Percentiles rank a stretch among this genome's conserved stretches.
Evolutionary conservation across 1,140 invertebrate genomes (phyloP).

Genomic region (Bicyclus anynana): DNA sequence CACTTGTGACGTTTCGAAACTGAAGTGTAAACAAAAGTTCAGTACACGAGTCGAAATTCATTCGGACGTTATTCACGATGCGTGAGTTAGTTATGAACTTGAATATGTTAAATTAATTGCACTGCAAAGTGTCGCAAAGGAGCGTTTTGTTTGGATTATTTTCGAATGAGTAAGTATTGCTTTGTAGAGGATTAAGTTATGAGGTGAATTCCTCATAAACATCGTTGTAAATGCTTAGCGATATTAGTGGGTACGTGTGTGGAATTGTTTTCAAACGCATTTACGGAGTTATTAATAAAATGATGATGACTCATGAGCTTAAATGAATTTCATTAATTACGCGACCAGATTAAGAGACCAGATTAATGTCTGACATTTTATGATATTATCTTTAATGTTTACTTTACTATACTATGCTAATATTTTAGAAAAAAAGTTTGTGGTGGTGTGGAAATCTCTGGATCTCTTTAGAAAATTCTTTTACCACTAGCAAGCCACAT

Average conservation of each 20-base stretch:
- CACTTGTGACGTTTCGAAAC: conserved; percentile 70
- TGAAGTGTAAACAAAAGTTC: conserved; percentile 75
- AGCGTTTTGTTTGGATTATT: conserved; percentile 61
- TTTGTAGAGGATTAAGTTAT: conserved; percentile 25
- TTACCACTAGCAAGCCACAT: no score
- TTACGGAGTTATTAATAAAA: neutral
- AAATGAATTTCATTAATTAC: conserved; percentile 3
- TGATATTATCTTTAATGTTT: neutral
- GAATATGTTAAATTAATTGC: conserved; percentile 69
- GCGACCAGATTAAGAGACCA: neutral
- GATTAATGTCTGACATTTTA: neutral
- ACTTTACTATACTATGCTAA: neutral
- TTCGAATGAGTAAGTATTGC: conserved; percentile 67
- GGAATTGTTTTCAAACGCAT: conserved; percentile 4
- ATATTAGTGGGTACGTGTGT: conserved; percentile 4
- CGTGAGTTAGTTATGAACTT: conserved; percentile 65
- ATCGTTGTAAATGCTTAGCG: conserved; percentile 8
- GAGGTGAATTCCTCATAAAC: conserved; percentile 21
- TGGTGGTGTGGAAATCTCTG: no score
- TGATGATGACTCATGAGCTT: conserved; percentile 11
- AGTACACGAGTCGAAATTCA: conserved; percentile 41
- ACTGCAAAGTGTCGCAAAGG: conserved; percentile 48
- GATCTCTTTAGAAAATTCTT: no score
- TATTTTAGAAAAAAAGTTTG: no score
- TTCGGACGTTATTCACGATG: conserved; percentile 61